Evolutionary conservation across 2,797 vertebrate species (phyloP).

Genomic region (Crax fasciolata): DNA sequence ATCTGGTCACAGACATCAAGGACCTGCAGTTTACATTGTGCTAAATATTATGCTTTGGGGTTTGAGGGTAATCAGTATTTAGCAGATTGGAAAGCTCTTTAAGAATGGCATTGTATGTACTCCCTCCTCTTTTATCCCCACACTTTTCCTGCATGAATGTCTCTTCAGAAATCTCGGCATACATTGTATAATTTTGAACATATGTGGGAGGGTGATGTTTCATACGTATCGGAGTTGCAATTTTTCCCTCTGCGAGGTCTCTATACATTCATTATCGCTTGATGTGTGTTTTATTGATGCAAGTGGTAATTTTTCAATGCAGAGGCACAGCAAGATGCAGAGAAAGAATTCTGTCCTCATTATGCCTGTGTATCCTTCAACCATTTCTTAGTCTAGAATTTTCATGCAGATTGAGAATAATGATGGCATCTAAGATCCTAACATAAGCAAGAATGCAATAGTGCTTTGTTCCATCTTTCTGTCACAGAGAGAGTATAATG

Average conservation of each 20-base stretch:
- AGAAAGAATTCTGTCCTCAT: constrained; percentile 26
- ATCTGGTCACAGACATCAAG: not conserved
- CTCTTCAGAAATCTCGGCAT: constrained; percentile 16
- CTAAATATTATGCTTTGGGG: not conserved
- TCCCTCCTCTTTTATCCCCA: not conserved
- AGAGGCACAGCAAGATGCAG: not conserved
- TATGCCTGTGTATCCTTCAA: not conserved
- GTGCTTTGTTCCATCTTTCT: not conserved
- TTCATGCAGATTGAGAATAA: constrained; percentile 9
- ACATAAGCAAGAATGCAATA: not conserved
- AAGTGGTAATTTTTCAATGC: constrained; percentile 32
- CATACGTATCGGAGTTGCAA: not conserved
- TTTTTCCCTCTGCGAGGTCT: constrained; percentile 22
- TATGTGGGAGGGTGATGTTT: constrained; percentile 36
- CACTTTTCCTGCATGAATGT: not conserved
- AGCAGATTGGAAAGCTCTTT: not conserved
- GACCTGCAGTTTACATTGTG: not conserved
- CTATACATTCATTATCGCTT: constrained; percentile 50
- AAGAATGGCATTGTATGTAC: not conserved
- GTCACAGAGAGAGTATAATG: not conserved
- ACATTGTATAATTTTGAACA: constrained; percentile 18
- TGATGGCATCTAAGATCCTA: not conserved
- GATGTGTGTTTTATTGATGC: constrained; percentile 54
- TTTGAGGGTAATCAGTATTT: not conserved
- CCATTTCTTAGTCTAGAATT: not conserved